Conservation (phyloP, 2,888 invertebrate genomes). For the Pseudococcus viburni region DNA sequence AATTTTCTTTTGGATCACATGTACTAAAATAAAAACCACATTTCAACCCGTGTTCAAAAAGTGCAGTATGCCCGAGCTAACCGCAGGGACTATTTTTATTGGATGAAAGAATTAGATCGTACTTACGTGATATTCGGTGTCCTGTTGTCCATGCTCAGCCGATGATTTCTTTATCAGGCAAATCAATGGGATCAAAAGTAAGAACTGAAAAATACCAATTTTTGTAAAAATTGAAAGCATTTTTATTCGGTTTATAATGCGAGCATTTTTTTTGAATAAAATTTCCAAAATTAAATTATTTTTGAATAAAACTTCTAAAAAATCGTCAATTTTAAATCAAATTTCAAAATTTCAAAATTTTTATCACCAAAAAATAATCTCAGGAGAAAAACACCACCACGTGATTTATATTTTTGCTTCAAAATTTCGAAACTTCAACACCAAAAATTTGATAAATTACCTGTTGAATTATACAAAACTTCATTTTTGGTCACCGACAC, state of each 20-base stretch:
- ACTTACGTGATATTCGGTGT: conserved; percentile 20
- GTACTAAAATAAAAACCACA: too few relatives aligned
- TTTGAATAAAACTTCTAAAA: too few relatives aligned
- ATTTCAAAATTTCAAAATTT: not conserved
- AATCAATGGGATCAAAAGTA: conserved; percentile 4
- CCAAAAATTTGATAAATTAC: conserved; percentile 34
- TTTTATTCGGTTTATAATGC: too few relatives aligned
- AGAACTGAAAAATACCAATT: not conserved
- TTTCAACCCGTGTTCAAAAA: too few relatives aligned
- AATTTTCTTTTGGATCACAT: too few relatives aligned
- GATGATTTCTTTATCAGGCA: not conserved
- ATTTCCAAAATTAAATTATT: too few relatives aligned
- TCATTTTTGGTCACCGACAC: conserved; percentile 16
- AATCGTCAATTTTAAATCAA: too few relatives aligned
- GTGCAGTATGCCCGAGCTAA: too few relatives aligned
- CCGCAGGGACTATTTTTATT: too few relatives aligned
- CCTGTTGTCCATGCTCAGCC: not conserved
- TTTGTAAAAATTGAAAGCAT: too few relatives aligned
- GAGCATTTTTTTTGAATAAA: too few relatives aligned
- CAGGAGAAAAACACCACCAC: too few relatives aligned
- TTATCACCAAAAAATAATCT: not conserved
- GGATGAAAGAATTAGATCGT: not conserved
- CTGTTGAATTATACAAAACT: conserved; percentile 2
- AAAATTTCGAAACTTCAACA: not conserved
- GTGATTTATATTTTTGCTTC: not conserved